Percentiles rank a stretch among this genome's conserved stretches.
Conservation (phyloP, 2,113 vertebrate species). For the Scolopax mira region DNA sequence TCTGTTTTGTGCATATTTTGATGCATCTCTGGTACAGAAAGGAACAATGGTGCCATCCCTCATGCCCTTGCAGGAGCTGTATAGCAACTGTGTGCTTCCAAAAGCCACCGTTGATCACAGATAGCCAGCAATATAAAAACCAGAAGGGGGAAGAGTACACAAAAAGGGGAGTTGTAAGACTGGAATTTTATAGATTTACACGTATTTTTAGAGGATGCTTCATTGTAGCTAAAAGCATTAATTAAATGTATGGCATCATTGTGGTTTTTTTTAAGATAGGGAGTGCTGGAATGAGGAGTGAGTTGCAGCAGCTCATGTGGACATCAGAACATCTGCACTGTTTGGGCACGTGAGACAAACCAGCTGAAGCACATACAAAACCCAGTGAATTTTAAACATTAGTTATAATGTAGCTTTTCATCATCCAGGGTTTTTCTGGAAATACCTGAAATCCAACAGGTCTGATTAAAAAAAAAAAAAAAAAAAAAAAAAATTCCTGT, state of each 20-base stretch:
- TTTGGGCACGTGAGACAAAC: neutral
- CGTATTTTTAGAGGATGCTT: neutral
- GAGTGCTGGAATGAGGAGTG: neutral
- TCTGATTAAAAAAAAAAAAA: neutral
- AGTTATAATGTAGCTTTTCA: neutral
- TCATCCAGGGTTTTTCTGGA: neutral
- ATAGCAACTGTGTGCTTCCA: neutral
- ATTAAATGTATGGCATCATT: fast-evolving
- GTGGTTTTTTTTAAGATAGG: neutral
- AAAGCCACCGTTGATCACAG: neutral
- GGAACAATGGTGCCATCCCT: neutral
- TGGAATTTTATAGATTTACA: neutral
- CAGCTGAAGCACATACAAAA: neutral
- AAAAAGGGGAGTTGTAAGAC: neutral
- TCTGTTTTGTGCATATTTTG: neutral
- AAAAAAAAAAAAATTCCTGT: neutral
- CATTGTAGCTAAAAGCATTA: neutral
- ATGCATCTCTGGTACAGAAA: neutral
- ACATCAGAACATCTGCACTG: neutral
- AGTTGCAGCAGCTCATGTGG: neutral
- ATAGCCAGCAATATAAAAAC: neutral
- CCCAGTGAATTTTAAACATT: neutral
- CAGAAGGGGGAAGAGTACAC: neutral
- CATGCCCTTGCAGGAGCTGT: neutral
- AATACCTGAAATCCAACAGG: neutral